A percentile compares a stretch with the other conserved stretches of the same genome.
Conservation (phyloP, 1,140 invertebrate species). For the Nomia melanderi region DNA sequence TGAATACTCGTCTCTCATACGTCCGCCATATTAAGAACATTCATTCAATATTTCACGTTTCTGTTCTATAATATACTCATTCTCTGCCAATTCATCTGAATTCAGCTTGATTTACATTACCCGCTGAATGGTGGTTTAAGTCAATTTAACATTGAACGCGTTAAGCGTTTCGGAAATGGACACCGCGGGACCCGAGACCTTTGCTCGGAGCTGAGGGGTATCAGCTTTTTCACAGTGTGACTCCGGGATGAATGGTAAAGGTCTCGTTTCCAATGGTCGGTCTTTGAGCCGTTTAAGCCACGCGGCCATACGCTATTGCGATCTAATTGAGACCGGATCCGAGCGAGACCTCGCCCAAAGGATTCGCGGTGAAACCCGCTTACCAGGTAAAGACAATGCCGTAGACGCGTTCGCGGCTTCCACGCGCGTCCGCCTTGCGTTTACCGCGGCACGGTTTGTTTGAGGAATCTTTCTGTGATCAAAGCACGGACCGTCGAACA, state of each 20-base stretch:
- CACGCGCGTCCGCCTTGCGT: not conserved
- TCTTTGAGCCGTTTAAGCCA: constrained; percentile 13
- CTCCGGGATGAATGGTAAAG: not conserved
- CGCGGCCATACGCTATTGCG: not conserved
- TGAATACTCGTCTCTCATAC: no score
- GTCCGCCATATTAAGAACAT: no score
- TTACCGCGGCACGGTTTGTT: constrained; percentile 12
- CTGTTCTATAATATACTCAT: no score
- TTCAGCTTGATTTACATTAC: no score
- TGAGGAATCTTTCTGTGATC: constrained; percentile 4
- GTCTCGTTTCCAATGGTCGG: not conserved
- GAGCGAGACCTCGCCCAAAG: not conserved
- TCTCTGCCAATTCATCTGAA: no score
- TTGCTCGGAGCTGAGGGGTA: no score
- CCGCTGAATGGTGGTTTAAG: no score
- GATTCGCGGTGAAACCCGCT: not conserved
- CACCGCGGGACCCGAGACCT: no score
- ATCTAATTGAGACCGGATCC: constrained; percentile 26
- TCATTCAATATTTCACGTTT: no score
- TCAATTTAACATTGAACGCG: no score
- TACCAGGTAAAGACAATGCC: constrained; percentile 14
- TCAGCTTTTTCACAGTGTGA: no score
- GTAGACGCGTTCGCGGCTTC: constrained; percentile 1
- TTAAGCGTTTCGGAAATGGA: no score
- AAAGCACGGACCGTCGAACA: constrained; percentile 2